Evolutionary conservation across 2,113 vertebrate genomes (phyloP).

Genomic region (Charadrius vociferus): DNA sequence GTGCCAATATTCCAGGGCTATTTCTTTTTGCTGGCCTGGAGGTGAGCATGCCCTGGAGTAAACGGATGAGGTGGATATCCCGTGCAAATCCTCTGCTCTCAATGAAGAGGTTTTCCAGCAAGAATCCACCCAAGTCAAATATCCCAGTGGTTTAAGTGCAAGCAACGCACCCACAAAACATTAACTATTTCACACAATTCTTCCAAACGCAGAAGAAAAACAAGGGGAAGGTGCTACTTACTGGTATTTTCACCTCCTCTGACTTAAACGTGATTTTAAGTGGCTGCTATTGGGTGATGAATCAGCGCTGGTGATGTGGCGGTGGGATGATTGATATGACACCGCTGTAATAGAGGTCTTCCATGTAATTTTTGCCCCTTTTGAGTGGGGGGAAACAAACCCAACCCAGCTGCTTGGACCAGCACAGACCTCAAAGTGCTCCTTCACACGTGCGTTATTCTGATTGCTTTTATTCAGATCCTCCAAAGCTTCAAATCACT

Average conservation of each 20-base stretch:
- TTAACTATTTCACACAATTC: neutral
- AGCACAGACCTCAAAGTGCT: neutral
- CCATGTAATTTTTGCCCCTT: neutral
- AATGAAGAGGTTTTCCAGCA: neutral
- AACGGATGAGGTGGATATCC: neutral
- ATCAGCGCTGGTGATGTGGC: fast-evolving
- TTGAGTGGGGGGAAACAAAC: neutral
- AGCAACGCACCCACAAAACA: neutral
- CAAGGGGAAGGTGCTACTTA: neutral
- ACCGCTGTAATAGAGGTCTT: neutral
- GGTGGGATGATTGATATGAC: neutral
- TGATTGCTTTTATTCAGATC: slow-evolving; percentile 1
- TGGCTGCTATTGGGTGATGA: neutral
- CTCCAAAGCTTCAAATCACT: neutral
- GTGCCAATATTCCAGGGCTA: neutral
- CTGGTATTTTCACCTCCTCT: neutral
- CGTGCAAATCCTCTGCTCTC: neutral
- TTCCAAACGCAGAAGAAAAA: neutral
- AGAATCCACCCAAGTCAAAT: neutral
- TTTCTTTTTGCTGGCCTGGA: neutral
- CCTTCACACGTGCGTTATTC: neutral
- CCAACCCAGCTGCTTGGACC: neutral
- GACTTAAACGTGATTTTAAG: neutral
- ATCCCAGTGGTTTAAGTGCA: neutral
- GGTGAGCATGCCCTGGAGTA: too few relatives aligned